Base-by-base conservation (phyloP, 2,113 vertebrate species). In the Paratilapia polleni region DNA sequence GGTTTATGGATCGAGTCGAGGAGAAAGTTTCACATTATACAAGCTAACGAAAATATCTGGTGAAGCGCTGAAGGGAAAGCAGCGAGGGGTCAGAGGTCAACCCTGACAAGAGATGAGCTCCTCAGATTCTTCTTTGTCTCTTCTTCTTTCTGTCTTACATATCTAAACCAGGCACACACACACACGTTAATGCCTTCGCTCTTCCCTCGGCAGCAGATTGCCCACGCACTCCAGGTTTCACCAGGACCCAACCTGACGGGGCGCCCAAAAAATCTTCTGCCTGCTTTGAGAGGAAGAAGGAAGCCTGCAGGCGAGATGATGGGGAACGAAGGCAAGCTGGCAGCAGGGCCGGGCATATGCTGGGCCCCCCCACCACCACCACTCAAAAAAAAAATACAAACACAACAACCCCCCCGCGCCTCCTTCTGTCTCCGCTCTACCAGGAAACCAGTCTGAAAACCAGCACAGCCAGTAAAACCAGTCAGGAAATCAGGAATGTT, bases 271-370 rank as follows among this genome's bases (percentile, higher is more conserved):
- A 83, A 79, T 63, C 78, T 58, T 83, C 80, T 84, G 82, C 80
- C 64, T 43, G 81, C 83, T 89, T 85, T 90, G 90, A 94, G 90
- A 94, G 66, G 87, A 88, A 84, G 78, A 88, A 93, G 87, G 88
- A 88, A 91, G 93, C 95, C 95, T 92, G 82, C 85, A 90, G 95
- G 94, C 92, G 83, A 89, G 87, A 93, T 87, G 76, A 80, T 84
- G 75, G 85, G 81, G 84, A 88, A 87, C 78, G 88, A 85, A 93
- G 88, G 89, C 94, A 94, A 93, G 93, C 95, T 95, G 95, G 93
- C 93, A 93, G 91, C 94, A 90, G 90, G 93, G 92, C 88, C 52
- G 88, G 89, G 92, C 95, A 95, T 95, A 94, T 95, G 95, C 93
- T 93, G 87, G 81, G 79, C 14, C 64, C 38, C 38, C 64, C 88